These are phyloP conservation scores for Tichodroma muraria DNA, from an alignment of 2,113 vertebrate species.

Conservation along the genomic window DNA sequence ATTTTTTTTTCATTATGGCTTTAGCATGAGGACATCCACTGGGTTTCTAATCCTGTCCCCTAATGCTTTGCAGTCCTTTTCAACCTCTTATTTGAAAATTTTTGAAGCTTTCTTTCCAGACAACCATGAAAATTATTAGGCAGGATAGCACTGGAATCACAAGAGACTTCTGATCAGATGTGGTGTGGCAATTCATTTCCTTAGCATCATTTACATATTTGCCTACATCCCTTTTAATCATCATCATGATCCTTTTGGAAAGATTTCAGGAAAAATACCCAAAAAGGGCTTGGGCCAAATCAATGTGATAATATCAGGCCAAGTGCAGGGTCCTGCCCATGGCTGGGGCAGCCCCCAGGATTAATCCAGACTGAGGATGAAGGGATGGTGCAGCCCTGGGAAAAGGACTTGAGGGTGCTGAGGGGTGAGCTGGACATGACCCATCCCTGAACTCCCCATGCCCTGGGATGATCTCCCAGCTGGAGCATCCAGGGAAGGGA, in stretches of 20 bases:
- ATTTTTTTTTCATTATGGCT: not conserved
- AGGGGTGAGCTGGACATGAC: not conserved
- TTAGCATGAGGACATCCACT: not conserved
- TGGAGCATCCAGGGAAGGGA: not conserved
- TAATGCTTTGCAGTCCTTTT: not conserved
- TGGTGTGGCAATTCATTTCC: not conserved
- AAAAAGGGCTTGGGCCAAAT: not conserved
- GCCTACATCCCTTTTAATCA: not conserved
- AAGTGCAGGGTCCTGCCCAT: not conserved
- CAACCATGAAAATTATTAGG: not conserved
- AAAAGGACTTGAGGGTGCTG: not conserved
- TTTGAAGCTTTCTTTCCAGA: not conserved
- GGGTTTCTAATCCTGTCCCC: not conserved
- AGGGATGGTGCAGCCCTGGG: not conserved
- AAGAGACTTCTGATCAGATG: not conserved
- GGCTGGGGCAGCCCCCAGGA: accelerated
- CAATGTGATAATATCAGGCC: not conserved
- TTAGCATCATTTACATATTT: not conserved
- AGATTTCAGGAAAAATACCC: not conserved
- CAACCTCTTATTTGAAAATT: not conserved
- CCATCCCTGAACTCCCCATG: not conserved
- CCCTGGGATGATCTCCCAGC: not conserved
- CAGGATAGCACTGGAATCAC: not conserved
- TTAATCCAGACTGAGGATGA: not conserved
- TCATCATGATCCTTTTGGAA: not conserved